Conservation (phyloP, 2,888 invertebrate genomes). For the Mimumesa dahlbomi region DNA sequence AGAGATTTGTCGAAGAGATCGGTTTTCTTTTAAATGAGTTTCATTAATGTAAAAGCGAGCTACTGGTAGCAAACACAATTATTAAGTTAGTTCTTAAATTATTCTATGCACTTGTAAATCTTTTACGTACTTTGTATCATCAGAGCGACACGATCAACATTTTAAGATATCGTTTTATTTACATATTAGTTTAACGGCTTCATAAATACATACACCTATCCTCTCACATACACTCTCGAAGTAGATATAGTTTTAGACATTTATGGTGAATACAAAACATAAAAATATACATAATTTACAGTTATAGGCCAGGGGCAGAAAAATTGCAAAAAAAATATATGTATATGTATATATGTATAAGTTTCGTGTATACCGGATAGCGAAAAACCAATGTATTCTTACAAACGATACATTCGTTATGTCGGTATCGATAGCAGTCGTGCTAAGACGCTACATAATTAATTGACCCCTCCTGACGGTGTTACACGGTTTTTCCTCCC, state of each 20-base stretch:
- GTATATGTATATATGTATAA: slow-evolving; percentile 15
- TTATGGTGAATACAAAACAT: slow-evolving; percentile 67
- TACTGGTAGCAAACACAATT: no score
- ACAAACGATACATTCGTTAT: slow-evolving; percentile 48
- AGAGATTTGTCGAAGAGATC: no score
- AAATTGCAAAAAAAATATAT: slow-evolving; percentile 55
- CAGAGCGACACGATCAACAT: slow-evolving; percentile 19
- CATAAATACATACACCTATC: slow-evolving; percentile 68
- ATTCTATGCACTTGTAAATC: background rate
- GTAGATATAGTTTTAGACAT: slow-evolving; percentile 36
- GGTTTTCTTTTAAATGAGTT: no score
- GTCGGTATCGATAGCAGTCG: slow-evolving; percentile 14
- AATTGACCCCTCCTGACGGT: slow-evolving; percentile 65
- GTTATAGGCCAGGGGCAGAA: slow-evolving; percentile 61
- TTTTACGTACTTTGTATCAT: slow-evolving; percentile 20
- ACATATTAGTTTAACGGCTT: slow-evolving; percentile 67
- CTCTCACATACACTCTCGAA: slow-evolving; percentile 51
- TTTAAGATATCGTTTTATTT: slow-evolving; percentile 61
- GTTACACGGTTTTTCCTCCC: slow-evolving; percentile 30
- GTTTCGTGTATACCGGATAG: slow-evolving; percentile 8
- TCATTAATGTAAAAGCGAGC: no score
- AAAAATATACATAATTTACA: slow-evolving; percentile 75
- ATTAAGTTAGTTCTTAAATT: background rate
- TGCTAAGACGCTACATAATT: slow-evolving; percentile 47
- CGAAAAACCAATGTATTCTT: slow-evolving; percentile 29